Percentiles rank a stretch among this genome's conserved stretches.
Evolutionary conservation across 2,888 invertebrate species (phyloP).

Genomic region (Arrhopalites spinosus): DNA sequence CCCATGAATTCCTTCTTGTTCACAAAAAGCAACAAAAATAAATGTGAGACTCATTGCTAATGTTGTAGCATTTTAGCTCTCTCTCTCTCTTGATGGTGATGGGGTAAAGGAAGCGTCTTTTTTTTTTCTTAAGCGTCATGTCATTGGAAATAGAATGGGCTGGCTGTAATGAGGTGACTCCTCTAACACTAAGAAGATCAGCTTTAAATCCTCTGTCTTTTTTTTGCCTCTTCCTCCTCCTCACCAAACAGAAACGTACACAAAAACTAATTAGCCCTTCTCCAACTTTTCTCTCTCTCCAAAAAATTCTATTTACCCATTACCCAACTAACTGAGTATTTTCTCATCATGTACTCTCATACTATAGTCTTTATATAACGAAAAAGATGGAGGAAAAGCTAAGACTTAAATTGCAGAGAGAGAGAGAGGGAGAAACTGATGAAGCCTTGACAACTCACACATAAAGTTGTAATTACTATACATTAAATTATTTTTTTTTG

Average conservation of each 20-base stretch:
- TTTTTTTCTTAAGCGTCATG: too few species aligned
- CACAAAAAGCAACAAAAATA: slow-evolving; percentile 4
- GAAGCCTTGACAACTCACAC: too few species aligned
- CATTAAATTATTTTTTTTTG: too few species aligned
- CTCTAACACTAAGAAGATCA: slow-evolving; percentile 12
- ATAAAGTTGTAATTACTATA: too few species aligned
- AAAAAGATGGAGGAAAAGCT: too few species aligned
- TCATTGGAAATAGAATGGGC: neutral
- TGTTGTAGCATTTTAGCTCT: too few species aligned
- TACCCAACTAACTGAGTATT: neutral
- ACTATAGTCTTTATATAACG: too few species aligned
- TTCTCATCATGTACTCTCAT: too few species aligned
- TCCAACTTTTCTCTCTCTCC: slow-evolving; percentile 6
- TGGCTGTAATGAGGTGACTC: slow-evolving; percentile 19
- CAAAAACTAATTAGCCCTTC: slow-evolving; percentile 4
- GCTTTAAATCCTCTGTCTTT: neutral
- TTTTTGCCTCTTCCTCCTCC: neutral
- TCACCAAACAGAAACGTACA: neutral
- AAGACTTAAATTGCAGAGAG: too few species aligned
- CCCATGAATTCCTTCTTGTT: too few species aligned
- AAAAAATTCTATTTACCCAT: neutral
- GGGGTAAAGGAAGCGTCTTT: too few species aligned
- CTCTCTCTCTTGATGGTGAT: neutral
- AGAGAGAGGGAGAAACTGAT: too few species aligned
- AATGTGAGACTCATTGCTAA: neutral